Evolutionary conservation across 2,888 invertebrate genomes (phyloP).

Genomic region (Drosophila koepferae): DNA sequence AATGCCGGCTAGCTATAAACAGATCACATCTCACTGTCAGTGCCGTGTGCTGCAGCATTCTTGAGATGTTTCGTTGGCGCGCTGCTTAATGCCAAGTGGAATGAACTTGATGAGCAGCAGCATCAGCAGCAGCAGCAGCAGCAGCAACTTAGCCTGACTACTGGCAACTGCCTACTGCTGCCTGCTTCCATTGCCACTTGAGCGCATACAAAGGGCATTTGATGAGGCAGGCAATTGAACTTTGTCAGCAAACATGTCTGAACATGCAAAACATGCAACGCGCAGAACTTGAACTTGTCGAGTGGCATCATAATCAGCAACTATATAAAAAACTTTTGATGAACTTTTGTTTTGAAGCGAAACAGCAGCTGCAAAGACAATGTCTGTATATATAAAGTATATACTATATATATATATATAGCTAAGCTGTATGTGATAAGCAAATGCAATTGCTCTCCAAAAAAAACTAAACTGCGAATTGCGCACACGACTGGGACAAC

Average conservation of each 20-base stretch:
- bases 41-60: conserved; percentile 69
- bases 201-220: conserved; percentile 56
- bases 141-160: conserved; percentile 35
- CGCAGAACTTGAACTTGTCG: conserved; percentile 66
- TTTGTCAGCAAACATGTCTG: conserved; percentile 59
- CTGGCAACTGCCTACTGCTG: conserved; percentile 13
- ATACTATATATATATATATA: too few species aligned
- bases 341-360: conserved; percentile 44
- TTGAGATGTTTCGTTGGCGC: conserved; percentile 62
- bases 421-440: conserved; percentile 51
- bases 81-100: conserved; percentile 76
- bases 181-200: conserved; percentile 43
- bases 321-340: conserved; percentile 46
- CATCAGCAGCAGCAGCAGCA: not conserved
- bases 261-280: conserved; percentile 59
- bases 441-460: conserved; percentile 56
- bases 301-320: conserved; percentile 28
- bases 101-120: conserved; percentile 69
- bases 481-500: conserved; percentile 37
- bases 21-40: conserved; percentile 70
- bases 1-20: conserved; percentile 74
- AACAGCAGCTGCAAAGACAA: conserved; percentile 6
- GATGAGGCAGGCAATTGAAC: conserved; percentile 68
- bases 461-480: conserved; percentile 31
- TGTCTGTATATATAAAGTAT: not conserved